Conservation (phyloP, 2,113 vertebrate species). For the Malurus melanocephalus region DNA sequence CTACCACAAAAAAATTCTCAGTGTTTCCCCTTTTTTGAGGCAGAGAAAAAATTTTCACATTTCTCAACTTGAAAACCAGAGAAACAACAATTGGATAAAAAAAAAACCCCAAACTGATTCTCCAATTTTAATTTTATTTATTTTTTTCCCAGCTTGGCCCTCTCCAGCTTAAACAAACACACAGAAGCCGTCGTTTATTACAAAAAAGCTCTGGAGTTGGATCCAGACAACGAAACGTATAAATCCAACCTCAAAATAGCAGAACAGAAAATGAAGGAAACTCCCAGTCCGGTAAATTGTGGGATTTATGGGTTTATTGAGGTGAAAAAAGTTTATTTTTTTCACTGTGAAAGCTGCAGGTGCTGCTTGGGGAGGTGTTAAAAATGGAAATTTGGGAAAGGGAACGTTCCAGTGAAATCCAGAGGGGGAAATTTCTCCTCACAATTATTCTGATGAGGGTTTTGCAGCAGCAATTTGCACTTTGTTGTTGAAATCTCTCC, state of each 20-base stretch:
- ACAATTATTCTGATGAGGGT: neutral
- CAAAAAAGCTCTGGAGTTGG: slow-evolving; percentile 92
- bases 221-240: slow-evolving; percentile 93
- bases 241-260: slow-evolving; percentile 93
- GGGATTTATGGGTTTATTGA: fast-evolving
- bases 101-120: neutral
- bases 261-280: slow-evolving; percentile 89
- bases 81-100: no score
- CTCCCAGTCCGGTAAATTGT: slow-evolving; percentile 83
- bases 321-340: no score
- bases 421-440: neutral
- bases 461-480: neutral
- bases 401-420: neutral
- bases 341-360: fast-evolving
- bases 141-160: slow-evolving; percentile 77
- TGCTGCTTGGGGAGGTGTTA: neutral
- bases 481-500: neutral
- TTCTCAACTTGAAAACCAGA: neutral
- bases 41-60: fast-evolving
- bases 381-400: neutral
- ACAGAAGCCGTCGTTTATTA: slow-evolving; percentile 88
- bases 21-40: neutral
- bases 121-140: neutral
- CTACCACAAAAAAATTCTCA: neutral
- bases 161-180: slow-evolving; percentile 92